Base-by-base conservation (phyloP, 2,888 invertebrate species). In the Lomographa bimaculata region DNA sequence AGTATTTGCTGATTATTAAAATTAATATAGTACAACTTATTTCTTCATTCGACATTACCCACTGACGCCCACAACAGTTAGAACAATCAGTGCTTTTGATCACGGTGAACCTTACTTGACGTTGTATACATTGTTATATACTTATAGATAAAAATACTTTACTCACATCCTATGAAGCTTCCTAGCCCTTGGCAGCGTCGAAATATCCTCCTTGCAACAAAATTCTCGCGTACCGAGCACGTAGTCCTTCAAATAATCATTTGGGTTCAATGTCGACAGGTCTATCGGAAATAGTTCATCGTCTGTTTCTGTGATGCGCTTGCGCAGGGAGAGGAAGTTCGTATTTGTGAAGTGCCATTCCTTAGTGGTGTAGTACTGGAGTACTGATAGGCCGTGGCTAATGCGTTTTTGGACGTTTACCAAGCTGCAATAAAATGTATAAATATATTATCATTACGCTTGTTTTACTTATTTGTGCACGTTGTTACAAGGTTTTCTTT, bases 281-380 rank as follows among this genome's bases (percentile, higher is more conserved):
- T 90, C 89, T 0, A 89, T 90, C 54, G 83, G 91, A 61, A 96
- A 96, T 1, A 85, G 71, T 33, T 91, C 80, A 50, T 94, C 80
- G 50, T 94, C 95, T 10, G 77, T 76, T 0, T 76, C 70, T 2
- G 68, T 85, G 33, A 95, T 63, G 6, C 85, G 78, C 1, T 89
- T 71, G 26, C 86, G 86, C 7, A 95, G 72, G 1, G 89, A 74
- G 29, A 80, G 71, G 51, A 92, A 90, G 45, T 92, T 92, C 2
- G 91, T 90, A 50, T 92, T 94, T 14, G 79, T 89, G 69, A 97
- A 96, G 18, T 91, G 77, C 98, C 98, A 98, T 44, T 94, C 91
- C 36, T 94, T 92, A 2, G 93, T 93, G 0, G 96, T 96, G 79
- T 96, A 97, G 71, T 94, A 96, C 50, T 94, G 92, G 4, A 97